phyloP scores from a whole-genome alignment of 2,888 invertebrate genomes.

The Leptinotarsa haldemani region DNA sequence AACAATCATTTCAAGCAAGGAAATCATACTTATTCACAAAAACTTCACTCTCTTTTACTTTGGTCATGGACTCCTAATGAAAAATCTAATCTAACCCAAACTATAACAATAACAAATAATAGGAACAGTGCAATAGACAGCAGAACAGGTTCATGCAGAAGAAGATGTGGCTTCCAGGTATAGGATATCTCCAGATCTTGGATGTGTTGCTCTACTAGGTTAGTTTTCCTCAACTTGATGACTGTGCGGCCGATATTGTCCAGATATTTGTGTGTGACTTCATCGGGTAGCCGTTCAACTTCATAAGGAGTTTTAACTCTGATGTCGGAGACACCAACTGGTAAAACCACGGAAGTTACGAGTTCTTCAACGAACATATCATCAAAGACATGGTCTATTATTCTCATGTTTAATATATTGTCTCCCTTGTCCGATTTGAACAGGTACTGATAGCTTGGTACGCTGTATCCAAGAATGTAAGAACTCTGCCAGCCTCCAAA shows the following conservation, averaged over 20 bases:
- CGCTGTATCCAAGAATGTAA: constrained; percentile 92
- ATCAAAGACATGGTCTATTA: constrained; percentile 97
- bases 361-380: constrained; percentile 95
- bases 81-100: constrained; percentile 96
- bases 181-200: constrained; percentile 93
- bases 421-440: constrained; percentile 79
- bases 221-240: constrained; percentile 81
- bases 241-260: constrained; percentile 94
- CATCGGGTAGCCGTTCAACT: constrained; percentile 79
- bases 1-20: not conserved
- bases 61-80: constrained; percentile 73
- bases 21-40: constrained; percentile 11
- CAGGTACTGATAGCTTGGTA: constrained; percentile 96
- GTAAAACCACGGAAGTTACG: constrained; percentile 89
- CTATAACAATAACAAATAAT: constrained; percentile 90
- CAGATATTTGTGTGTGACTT: constrained; percentile 90
- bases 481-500: constrained; percentile 99
- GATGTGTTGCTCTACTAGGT: constrained; percentile 96
- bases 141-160: constrained; percentile 94
- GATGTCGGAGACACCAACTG: constrained; percentile 90
- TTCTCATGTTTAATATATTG: constrained; percentile 89
- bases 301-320: constrained; percentile 85
- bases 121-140: constrained; percentile 89
- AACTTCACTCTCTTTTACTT: constrained; percentile 68
- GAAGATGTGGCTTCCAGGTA: constrained; percentile 83